Percentiles rank a stretch among this genome's conserved stretches.
phyloP scores from a whole-genome alignment of 2,797 vertebrate genomes.

The Cyclopterus lumpus region DNA sequence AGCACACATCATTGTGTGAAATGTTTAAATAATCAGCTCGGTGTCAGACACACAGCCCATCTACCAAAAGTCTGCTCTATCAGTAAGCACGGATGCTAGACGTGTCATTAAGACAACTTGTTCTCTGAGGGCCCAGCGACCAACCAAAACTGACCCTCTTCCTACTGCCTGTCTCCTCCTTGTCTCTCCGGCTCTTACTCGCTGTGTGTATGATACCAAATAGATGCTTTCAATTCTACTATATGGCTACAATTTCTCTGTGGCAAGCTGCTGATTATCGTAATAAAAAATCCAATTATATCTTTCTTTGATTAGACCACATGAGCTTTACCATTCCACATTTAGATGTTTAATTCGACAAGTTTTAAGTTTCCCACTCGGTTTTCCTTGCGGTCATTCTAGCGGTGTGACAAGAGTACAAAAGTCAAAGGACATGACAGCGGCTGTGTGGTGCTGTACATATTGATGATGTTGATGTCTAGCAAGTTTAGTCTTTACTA shows the following conservation, averaged over 20 bases:
- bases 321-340: neutral
- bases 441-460: neutral
- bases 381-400: neutral
- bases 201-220: neutral
- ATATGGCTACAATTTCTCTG: conserved; percentile 1
- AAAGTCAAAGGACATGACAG: neutral
- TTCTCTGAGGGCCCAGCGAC: conserved; percentile 36
- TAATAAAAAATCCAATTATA: conserved; percentile 19
- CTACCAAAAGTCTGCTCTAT: conserved; percentile 62
- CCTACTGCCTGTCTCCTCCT: conserved; percentile 5
- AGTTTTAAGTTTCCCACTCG: neutral
- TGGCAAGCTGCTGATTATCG: conserved; percentile 10
- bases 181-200: neutral
- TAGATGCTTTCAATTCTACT: conserved; percentile 20
- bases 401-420: neutral
- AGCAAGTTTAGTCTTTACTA: neutral
- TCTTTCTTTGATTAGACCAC: neutral
- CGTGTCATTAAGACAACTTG: conserved; percentile 63
- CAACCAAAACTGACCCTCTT: conserved; percentile 28
- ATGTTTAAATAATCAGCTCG: conserved; percentile 76
- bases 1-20: conserved; percentile 78
- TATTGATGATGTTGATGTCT: neutral
- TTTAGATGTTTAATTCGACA: neutral
- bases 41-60: conserved; percentile 64
- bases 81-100: conserved; percentile 60